phyloP scores from a whole-genome alignment of 1,140 invertebrate genomes.

The Drosophila setifemur region DNA sequence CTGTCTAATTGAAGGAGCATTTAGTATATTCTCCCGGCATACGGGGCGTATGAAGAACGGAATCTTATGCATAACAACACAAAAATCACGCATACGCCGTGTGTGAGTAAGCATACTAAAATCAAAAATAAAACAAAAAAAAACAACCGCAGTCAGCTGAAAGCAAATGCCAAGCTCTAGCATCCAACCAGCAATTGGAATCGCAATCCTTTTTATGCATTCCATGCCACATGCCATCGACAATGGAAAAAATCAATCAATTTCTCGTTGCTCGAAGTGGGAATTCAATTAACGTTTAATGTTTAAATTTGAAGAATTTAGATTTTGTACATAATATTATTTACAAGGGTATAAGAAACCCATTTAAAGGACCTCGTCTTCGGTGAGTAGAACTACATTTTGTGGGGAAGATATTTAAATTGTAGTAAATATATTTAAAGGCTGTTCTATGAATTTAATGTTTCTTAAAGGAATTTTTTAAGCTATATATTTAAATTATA shows the following conservation, averaged over 20 bases:
- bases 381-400: no score
- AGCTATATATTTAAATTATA: no score
- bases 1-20: slow-evolving; percentile 63
- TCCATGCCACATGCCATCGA: slow-evolving; percentile 35
- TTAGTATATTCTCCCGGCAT: slow-evolving; percentile 23
- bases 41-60: slow-evolving; percentile 1
- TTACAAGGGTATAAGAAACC: no score
- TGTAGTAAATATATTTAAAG: no score
- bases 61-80: slow-evolving; percentile 39
- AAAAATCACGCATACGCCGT: slow-evolving; percentile 53
- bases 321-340: no score
- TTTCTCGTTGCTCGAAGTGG: slow-evolving; percentile 13
- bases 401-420: no score
- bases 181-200: slow-evolving; percentile 5
- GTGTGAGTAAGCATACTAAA: slow-evolving; percentile 4
- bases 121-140: no score
- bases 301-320: no score
- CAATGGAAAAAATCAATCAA: slow-evolving; percentile 38
- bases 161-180: slow-evolving; percentile 1
- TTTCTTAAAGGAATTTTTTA: no score
- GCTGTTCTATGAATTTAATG: no score
- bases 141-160: slow-evolving; percentile 13
- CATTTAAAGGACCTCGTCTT: no score
- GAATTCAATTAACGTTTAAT: neutral
- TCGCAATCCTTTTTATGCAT: slow-evolving; percentile 52